Base-by-base conservation (phyloP, 2,797 vertebrate genomes). In the Tragelaphus eurycerus region DNA sequence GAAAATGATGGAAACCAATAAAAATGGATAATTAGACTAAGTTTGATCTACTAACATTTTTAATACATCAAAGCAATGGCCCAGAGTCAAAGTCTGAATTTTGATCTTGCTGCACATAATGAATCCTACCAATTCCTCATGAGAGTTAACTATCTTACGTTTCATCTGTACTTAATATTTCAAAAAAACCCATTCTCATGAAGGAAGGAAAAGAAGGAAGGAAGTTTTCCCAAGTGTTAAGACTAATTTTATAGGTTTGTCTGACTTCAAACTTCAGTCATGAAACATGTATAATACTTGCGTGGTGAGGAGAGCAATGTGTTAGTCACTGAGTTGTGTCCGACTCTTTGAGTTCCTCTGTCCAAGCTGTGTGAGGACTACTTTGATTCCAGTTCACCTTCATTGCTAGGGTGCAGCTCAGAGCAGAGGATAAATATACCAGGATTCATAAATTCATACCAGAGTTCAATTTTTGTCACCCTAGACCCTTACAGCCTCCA, bases 1-100 rank as follows among this genome's bases (percentile, higher is more conserved):
- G 13, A 84, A 95, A 96, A 81, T 84, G n/a, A 38, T 48, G 19
- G 48, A 93, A 95, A 95, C 13, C 25, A 71, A 94, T 34, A 59
- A 81, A 94, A 43, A 76, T 4, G 38, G 10, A 81, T 83, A 74
- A 57, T 89, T 85, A 95, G 55, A 62, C 31, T 71, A 64, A 86
- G 27, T 79, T 23, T 78, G 57, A 96, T 74, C 67, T 54, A 71
- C 25, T 64, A 86, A 78, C 13, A 71, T 93, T 96, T 67, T 90
- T 86, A 76, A 94, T 31, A 84, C 19, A 78, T 91, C 60, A 82
- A 50, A 71, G 15, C 23, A 86, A 88, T 76, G 48, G 55, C 25
- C 57, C 46, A 76, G 76, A 93, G 86, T 81, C 64, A 7, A 34
- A 89, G 50, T 43, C 52, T 64, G 52, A 87, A 21, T 71, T 31